Percentiles rank a stretch among this genome's conserved stretches.
Evolutionary conservation across 2,113 vertebrate genomes (phyloP).

Genomic region (Trematocara macrostoma): DNA sequence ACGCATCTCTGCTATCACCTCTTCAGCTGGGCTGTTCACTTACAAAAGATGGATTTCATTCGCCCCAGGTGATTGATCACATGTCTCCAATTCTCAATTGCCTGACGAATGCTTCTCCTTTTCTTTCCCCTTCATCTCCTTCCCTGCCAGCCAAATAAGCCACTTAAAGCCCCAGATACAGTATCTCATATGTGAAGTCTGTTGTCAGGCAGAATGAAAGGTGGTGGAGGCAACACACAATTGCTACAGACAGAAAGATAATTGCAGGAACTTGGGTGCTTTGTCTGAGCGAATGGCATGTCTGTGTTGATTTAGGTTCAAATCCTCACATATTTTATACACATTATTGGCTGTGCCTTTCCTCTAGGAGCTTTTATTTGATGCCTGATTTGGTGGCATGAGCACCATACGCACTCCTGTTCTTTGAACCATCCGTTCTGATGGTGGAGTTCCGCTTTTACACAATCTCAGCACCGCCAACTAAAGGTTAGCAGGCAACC

Average conservation of each 20-base stretch:
- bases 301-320: constrained; percentile 44
- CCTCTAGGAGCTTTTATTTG: neutral
- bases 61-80: constrained; percentile 17
- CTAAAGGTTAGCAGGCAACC: constrained; percentile 4
- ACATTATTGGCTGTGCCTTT: constrained; percentile 1
- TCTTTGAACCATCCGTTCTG: neutral
- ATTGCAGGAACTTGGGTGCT: constrained; percentile 35
- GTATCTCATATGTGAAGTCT: constrained; percentile 36
- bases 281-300: constrained; percentile 36
- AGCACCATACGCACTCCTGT: neutral
- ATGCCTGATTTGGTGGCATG: constrained; percentile 27
- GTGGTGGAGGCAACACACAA: constrained; percentile 17
- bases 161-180: constrained; percentile 33
- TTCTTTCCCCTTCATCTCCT: constrained; percentile 15
- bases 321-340: constrained; percentile 3
- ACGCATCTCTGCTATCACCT: neutral
- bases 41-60: constrained; percentile 16
- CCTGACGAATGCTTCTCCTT: constrained; percentile 3
- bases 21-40: neutral
- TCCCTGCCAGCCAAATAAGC: constrained; percentile 33
- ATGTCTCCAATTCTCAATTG: constrained; percentile 29
- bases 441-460: neutral
- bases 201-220: constrained; percentile 42
- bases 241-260: constrained; percentile 53
- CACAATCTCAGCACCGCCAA: neutral